These are phyloP conservation scores for Phaenicophaeus curvirostris DNA, from an alignment of 2,797 vertebrate genomes.

Conservation along the genomic window DNA sequence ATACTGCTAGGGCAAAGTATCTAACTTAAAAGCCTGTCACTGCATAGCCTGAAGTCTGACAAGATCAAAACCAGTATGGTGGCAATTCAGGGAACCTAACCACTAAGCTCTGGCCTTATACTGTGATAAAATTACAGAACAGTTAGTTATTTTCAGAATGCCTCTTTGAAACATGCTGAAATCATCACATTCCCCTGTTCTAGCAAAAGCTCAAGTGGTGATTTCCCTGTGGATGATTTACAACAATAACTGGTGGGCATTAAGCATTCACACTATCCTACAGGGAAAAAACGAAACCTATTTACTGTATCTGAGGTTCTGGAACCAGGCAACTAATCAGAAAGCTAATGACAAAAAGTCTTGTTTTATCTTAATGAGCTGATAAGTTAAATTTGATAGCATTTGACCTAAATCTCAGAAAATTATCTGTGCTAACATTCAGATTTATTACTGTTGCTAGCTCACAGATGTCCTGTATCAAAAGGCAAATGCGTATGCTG, in stretches of 20 bases:
- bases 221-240: slow-evolving; percentile 13
- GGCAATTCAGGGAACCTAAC: not conserved
- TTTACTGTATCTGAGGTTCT: not conserved
- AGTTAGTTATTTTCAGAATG: slow-evolving; percentile 31
- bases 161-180: slow-evolving; percentile 31
- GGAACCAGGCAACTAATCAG: not conserved
- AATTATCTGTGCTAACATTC: slow-evolving; percentile 10
- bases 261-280: not conserved
- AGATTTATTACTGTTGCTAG: slow-evolving; percentile 42
- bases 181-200: slow-evolving; percentile 13
- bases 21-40: not conserved
- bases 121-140: slow-evolving; percentile 31
- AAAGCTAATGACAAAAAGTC: not conserved
- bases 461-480: slow-evolving; percentile 32
- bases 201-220: not conserved
- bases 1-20: not conserved
- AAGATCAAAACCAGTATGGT: not conserved
- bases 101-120: not conserved
- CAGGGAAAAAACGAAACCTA: not conserved
- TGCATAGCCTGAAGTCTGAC: not conserved
- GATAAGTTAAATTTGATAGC: slow-evolving; percentile 38
- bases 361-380: slow-evolving; percentile 43
- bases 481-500: not conserved
- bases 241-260: not conserved
- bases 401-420: slow-evolving; percentile 33